phyloP scores from a whole-genome alignment of 2,888 invertebrate species.

The Aleiodes alternator region DNA sequence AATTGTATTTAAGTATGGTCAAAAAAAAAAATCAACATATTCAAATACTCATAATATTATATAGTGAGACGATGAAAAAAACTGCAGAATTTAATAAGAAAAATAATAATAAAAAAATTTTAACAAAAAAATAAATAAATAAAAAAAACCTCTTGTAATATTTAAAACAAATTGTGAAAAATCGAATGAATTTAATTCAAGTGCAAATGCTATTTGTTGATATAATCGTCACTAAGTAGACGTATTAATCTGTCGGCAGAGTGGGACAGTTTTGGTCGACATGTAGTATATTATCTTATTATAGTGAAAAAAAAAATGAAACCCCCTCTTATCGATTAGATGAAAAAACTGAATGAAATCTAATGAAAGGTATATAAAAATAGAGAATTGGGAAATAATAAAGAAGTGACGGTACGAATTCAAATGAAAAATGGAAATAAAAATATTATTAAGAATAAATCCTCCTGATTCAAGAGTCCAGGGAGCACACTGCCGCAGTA shows the following conservation, averaged over 20 bases:
- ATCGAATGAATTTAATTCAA: constrained; percentile 63
- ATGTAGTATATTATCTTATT: constrained; percentile 51
- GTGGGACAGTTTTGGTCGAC: constrained; percentile 46
- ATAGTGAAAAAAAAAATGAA: background rate
- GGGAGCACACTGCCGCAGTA: constrained; percentile 73
- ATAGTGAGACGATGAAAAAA: constrained; percentile 52
- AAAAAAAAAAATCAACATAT: constrained; percentile 54
- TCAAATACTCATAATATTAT: constrained; percentile 69
- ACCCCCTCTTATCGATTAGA: constrained; percentile 25
- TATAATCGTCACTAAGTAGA: constrained; percentile 65
- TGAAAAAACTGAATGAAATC: constrained; percentile 28
- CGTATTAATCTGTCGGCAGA: constrained; percentile 60
- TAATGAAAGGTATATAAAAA: constrained; percentile 14
- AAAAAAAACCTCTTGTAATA: constrained; percentile 60
- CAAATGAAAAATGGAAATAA: constrained; percentile 34
- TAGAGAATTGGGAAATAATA: constrained; percentile 28
- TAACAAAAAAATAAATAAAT: constrained; percentile 44
- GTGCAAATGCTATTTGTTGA: constrained; percentile 67
- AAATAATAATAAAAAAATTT: constrained; percentile 45
- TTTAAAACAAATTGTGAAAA: constrained; percentile 56
- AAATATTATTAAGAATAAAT: constrained; percentile 56
- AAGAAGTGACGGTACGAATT: constrained; percentile 14
- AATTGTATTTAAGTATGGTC: constrained; percentile 34
- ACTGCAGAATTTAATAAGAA: constrained; percentile 22
- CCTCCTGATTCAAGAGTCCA: constrained; percentile 69